Percentiles rank a stretch among this genome's conserved stretches.
These are phyloP conservation scores for Zootermopsis nevadensis DNA, from an alignment of 2,888 invertebrate genomes.

Conservation along the genomic window DNA sequence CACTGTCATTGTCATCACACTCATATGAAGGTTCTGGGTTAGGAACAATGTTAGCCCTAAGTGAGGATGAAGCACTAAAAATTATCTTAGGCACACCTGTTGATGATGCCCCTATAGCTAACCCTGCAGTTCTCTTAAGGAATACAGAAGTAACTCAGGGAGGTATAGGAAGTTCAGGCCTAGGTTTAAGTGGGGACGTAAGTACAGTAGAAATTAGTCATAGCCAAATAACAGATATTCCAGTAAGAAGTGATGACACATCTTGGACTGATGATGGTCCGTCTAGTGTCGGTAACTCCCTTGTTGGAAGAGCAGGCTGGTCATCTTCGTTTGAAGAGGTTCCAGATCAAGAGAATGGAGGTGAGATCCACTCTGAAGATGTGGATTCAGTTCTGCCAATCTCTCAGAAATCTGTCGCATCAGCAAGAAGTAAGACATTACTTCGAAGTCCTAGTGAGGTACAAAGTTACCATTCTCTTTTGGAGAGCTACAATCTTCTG, in stretches of 20 bases:
- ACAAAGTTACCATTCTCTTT: slow-evolving; percentile 70
- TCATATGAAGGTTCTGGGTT: slow-evolving; percentile 49
- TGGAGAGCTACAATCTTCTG: slow-evolving; percentile 69
- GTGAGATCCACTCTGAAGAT: slow-evolving; percentile 56
- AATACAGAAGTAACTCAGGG: slow-evolving; percentile 49
- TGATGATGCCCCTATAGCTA: slow-evolving; percentile 60
- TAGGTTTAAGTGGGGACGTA: neutral
- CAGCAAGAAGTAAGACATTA: slow-evolving; percentile 1
- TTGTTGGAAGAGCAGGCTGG: slow-evolving; percentile 74
- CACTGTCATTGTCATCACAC: slow-evolving; percentile 41
- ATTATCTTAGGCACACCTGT: slow-evolving; percentile 68
- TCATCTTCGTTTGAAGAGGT: slow-evolving; percentile 70
- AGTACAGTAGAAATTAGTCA: neutral
- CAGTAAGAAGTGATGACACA: slow-evolving; percentile 51
- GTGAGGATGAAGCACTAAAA: slow-evolving; percentile 79
- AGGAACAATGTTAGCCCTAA: slow-evolving; percentile 59
- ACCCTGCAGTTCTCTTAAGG: slow-evolving; percentile 37
- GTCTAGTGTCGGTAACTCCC: slow-evolving; percentile 71
- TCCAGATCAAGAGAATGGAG: slow-evolving; percentile 55
- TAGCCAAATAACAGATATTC: slow-evolving; percentile 52
- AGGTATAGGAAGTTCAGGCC: slow-evolving; percentile 49
- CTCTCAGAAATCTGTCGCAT: slow-evolving; percentile 26
- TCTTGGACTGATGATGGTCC: slow-evolving; percentile 53
- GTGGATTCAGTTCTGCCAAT: slow-evolving; percentile 50
- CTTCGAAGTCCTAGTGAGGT: slow-evolving; percentile 60